A percentile compares a stretch with the other conserved stretches of the same genome.
These are phyloP conservation scores for Iselma pallidipennis DNA, from an alignment of 2,888 invertebrate species.

Conservation along the genomic window DNA sequence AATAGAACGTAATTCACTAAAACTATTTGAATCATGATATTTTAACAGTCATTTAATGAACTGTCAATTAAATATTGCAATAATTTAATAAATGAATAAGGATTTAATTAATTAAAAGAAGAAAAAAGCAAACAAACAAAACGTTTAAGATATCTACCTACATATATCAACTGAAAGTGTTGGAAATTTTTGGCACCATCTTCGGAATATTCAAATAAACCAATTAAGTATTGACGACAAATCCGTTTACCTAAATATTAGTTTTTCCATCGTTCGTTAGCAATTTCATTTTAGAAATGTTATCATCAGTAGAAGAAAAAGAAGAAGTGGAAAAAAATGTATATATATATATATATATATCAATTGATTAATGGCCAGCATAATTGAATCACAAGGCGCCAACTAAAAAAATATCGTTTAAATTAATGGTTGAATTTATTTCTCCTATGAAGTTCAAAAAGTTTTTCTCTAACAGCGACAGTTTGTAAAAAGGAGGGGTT, in stretches of 20 bases:
- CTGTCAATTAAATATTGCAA: conserved; percentile 1
- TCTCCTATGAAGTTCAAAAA: conserved; percentile 44
- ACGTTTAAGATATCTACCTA: too few species aligned
- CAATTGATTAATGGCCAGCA: conserved; percentile 55
- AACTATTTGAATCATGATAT: conserved; percentile 45
- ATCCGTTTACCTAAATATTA: conserved; percentile 12
- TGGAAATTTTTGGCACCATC: conserved; percentile 7
- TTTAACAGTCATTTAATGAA: conserved; percentile 43
- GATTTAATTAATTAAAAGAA: neutral
- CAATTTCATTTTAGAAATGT: conserved; percentile 53
- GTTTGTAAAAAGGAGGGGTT: conserved; percentile 48
- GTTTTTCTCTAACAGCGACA: conserved; percentile 47
- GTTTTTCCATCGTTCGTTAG: conserved; percentile 4
- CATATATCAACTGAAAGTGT: too few species aligned
- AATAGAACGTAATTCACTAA: conserved; percentile 47
- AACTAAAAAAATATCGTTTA: conserved; percentile 51
- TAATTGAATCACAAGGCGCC: conserved; percentile 56
- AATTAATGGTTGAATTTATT: conserved; percentile 54
- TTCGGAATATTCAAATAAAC: conserved; percentile 12
- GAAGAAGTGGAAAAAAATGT: neutral
- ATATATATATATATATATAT: conserved; percentile 38
- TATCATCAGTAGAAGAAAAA: conserved; percentile 47
- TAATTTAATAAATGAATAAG: neutral
- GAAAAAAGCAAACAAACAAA: too few species aligned
- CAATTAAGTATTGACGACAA: conserved; percentile 20